Percentiles rank a stretch among this genome's conserved stretches.
Evolutionary conservation across 2,797 vertebrate genomes (phyloP).

Genomic region (Fringilla coelebs): DNA sequence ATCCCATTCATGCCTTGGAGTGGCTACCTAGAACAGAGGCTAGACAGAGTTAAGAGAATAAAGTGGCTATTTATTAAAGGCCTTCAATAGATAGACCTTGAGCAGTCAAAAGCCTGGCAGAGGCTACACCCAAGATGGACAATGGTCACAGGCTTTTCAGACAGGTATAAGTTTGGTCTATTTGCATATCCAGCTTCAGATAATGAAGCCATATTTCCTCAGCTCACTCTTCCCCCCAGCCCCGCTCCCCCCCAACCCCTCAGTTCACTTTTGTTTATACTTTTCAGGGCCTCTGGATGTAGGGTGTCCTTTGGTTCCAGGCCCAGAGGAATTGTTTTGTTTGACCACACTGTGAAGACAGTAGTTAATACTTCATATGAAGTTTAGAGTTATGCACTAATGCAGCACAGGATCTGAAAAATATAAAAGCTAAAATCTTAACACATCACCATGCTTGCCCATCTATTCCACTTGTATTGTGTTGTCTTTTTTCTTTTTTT

Average conservation of each 20-base stretch:
- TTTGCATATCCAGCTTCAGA: background rate
- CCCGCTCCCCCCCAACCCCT: too few species aligned
- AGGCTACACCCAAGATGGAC: background rate
- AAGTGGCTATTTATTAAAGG: background rate
- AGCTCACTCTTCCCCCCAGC: background rate
- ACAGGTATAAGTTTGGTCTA: background rate
- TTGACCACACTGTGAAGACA: background rate
- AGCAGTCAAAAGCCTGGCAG: background rate
- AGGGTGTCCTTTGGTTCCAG: background rate
- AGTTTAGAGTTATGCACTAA: background rate
- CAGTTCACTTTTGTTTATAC: background rate
- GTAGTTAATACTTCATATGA: background rate
- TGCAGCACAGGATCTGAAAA: background rate
- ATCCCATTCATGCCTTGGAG: background rate
- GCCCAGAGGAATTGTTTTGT: background rate
- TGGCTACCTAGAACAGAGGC: background rate
- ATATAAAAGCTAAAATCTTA: background rate
- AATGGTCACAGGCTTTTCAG: background rate
- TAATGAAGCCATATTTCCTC: background rate
- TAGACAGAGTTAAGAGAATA: background rate
- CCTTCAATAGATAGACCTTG: background rate
- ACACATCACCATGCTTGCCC: background rate
- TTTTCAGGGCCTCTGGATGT: fast-evolving
- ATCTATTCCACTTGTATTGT: background rate
- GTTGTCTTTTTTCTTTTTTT: background rate